Evolutionary conservation across 2,113 vertebrate species (phyloP).

Genomic region (Oenanthe oenanthe): DNA sequence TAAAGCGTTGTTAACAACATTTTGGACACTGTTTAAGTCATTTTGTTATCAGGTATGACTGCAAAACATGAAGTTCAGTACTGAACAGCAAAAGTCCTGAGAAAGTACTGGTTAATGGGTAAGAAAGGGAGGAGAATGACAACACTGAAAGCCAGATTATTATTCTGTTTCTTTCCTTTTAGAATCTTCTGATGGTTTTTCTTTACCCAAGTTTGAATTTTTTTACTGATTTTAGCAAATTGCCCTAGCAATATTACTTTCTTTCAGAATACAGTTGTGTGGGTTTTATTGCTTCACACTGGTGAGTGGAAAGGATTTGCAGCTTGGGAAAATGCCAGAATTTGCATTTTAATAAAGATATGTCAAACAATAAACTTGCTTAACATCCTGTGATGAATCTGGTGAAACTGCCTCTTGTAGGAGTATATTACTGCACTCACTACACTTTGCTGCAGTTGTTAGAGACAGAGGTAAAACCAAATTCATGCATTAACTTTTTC

Average conservation of each 20-base stretch:
- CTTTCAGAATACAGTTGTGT: neutral
- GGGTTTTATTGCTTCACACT: neutral
- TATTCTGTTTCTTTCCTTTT: neutral
- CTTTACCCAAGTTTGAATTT: neutral
- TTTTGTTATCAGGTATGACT: neutral
- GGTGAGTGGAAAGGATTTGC: neutral
- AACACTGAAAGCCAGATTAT: neutral
- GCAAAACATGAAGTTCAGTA: neutral
- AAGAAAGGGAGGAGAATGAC: neutral
- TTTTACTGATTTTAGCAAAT: neutral
- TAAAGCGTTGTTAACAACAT: neutral
- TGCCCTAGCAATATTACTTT: neutral
- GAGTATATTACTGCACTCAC: neutral
- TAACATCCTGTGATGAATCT: neutral
- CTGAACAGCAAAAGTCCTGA: neutral
- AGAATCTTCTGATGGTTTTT: neutral
- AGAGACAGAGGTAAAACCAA: neutral
- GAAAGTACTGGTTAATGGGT: neutral
- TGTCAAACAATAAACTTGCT: conserved; percentile 32
- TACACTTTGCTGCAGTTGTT: neutral
- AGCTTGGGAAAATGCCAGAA: conserved; percentile 45
- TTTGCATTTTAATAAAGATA: conserved; percentile 62
- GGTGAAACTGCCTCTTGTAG: neutral
- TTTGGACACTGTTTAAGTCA: neutral
- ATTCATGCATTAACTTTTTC: neutral